Percentiles rank a stretch among this genome's conserved stretches.
Evolutionary conservation across 2,888 invertebrate genomes (phyloP).

Genomic region (Polydrusus cervinus): DNA sequence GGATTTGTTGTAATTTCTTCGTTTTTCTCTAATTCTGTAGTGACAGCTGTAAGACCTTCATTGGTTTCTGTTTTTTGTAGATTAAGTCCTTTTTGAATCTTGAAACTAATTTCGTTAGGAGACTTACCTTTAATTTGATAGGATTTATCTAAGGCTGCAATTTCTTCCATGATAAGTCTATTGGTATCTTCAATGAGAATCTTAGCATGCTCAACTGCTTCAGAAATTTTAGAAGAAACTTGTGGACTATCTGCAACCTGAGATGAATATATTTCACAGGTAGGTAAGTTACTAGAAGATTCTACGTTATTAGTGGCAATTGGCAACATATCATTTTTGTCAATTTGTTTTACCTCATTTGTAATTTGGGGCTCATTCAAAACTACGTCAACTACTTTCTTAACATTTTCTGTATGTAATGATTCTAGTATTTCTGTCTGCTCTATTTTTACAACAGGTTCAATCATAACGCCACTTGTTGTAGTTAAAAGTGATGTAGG

Average conservation of each 20-base stretch:
- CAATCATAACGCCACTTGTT: background rate
- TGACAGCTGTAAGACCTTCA: background rate
- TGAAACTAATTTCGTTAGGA: background rate
- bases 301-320: background rate
- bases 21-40: background rate
- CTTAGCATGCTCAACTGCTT: conserved; percentile 47
- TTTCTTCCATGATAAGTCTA: conserved; percentile 45
- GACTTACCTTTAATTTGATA: background rate
- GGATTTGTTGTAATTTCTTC: conserved; percentile 3
- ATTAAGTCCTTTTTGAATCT: background rate
- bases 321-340: background rate
- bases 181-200: conserved; percentile 47
- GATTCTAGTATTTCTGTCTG: background rate
- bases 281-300: background rate
- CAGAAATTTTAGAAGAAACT: conserved; percentile 29
- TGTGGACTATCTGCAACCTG: background rate
- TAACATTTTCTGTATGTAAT: background rate
- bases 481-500: background rate
- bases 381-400: background rate
- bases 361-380: background rate
- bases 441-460: background rate
- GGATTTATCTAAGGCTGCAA: conserved; percentile 43
- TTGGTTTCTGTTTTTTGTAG: background rate
- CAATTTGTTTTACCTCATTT: background rate
- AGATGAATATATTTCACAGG: background rate